Conservation (phyloP, 2,797 vertebrate genomes). For the Kryptopterus vitreolus region DNA sequence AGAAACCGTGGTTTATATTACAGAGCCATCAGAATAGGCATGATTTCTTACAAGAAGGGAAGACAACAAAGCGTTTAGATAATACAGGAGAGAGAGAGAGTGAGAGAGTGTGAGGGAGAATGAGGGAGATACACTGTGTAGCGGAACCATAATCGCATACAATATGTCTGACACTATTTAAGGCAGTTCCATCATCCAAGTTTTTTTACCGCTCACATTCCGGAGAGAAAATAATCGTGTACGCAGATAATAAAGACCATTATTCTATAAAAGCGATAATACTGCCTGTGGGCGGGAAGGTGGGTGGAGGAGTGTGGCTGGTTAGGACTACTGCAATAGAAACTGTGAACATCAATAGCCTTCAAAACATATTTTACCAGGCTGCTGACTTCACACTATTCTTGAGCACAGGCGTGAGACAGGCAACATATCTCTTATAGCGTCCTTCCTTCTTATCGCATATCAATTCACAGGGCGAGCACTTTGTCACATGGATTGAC, state of each 20-base stretch:
- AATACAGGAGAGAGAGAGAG: neutral
- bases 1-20: constrained; percentile 24
- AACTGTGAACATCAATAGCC: constrained; percentile 29
- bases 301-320: constrained; percentile 6
- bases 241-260: constrained; percentile 25
- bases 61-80: constrained; percentile 18
- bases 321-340: constrained; percentile 22
- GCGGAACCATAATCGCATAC: constrained; percentile 11
- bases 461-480: neutral
- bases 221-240: neutral
- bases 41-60: constrained; percentile 24
- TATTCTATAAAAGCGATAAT: constrained; percentile 8
- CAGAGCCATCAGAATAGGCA: constrained; percentile 20
- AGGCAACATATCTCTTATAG: constrained; percentile 1
- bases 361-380: constrained; percentile 28
- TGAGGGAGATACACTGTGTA: neutral
- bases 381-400: constrained; percentile 26
- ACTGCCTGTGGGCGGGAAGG: neutral
- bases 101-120: constrained; percentile 11
- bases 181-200: neutral
- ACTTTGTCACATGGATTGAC: neutral
- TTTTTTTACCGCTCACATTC: constrained; percentile 2
- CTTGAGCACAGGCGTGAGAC: constrained; percentile 11
- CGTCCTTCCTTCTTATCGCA: neutral
- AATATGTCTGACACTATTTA: constrained; percentile 1